These are phyloP conservation scores for Polia nebulosa DNA, from an alignment of 2,888 invertebrate genomes.

Conservation along the genomic window DNA sequence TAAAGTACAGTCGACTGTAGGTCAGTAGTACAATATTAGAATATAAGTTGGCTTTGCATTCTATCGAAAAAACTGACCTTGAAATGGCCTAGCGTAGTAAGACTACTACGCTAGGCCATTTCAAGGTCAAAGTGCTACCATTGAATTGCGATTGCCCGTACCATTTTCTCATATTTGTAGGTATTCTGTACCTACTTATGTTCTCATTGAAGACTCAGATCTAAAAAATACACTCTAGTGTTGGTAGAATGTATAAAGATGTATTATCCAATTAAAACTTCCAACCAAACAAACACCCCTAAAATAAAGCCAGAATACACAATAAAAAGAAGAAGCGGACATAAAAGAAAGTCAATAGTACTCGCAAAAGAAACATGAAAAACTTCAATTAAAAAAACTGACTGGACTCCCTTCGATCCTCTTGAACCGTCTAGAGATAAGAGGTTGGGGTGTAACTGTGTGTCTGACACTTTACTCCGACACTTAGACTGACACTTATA, in stretches of 20 bases:
- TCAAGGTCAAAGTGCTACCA: too few relatives aligned
- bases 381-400: slow-evolving; percentile 64
- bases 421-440: slow-evolving; percentile 58
- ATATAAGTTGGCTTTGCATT: too few relatives aligned
- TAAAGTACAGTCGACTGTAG: too few relatives aligned
- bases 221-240: too few relatives aligned
- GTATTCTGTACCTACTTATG: too few relatives aligned
- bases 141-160: too few relatives aligned
- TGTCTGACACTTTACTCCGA: slow-evolving; percentile 58
- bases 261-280: slow-evolving; percentile 41
- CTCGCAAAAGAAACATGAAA: slow-evolving; percentile 46
- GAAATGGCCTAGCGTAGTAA: too few relatives aligned
- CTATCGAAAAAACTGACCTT: too few relatives aligned
- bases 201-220: too few relatives aligned
- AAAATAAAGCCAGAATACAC: slow-evolving; percentile 42
- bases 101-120: too few relatives aligned
- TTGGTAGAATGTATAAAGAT: not conserved
- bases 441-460: slow-evolving; percentile 58
- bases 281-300: slow-evolving; percentile 4
- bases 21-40: too few relatives aligned
- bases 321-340: slow-evolving; percentile 34
- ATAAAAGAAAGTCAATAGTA: slow-evolving; percentile 42
- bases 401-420: slow-evolving; percentile 54
- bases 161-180: too few relatives aligned
- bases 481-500: slow-evolving; percentile 55